Percentiles rank a stretch among this genome's conserved stretches.
Conservation (phyloP, 2,113 vertebrate genomes). For the Cephalopterus ornatus region DNA sequence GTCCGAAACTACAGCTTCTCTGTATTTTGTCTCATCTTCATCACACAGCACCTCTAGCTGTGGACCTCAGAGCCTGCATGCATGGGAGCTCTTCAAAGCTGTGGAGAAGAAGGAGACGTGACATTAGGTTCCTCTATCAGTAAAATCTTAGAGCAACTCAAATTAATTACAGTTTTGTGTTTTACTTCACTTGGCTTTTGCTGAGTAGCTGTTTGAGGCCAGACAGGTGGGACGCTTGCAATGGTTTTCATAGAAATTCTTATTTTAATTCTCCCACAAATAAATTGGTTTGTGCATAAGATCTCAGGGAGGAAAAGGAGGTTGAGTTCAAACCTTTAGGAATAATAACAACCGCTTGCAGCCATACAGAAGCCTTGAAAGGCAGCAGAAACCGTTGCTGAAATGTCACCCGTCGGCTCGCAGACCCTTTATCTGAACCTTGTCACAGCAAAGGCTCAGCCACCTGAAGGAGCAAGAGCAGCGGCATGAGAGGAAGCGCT, state of each 20-base stretch:
- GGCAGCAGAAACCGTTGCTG: background rate
- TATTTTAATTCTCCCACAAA: background rate
- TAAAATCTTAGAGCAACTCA: background rate
- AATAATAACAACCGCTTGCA: background rate
- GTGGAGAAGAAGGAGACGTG: background rate
- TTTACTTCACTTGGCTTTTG: background rate
- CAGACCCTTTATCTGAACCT: background rate
- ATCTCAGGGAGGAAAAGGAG: background rate
- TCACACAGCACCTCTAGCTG: background rate
- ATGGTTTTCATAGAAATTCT: background rate
- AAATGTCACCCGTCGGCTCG: background rate
- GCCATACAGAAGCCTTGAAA: background rate
- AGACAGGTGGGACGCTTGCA: background rate
- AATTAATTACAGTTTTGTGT: background rate
- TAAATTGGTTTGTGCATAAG: background rate
- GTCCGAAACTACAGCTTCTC: background rate
- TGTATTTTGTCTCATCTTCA: background rate
- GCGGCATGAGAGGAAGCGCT: accelerated
- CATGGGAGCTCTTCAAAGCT: background rate
- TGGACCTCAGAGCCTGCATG: background rate
- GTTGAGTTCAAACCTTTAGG: background rate
- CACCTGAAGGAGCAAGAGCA: background rate
- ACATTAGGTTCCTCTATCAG: background rate
- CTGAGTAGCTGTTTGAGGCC: background rate
- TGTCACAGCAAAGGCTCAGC: background rate